phyloP scores from a whole-genome alignment of 2,113 vertebrate genomes.

The Poecile atricapillus region DNA sequence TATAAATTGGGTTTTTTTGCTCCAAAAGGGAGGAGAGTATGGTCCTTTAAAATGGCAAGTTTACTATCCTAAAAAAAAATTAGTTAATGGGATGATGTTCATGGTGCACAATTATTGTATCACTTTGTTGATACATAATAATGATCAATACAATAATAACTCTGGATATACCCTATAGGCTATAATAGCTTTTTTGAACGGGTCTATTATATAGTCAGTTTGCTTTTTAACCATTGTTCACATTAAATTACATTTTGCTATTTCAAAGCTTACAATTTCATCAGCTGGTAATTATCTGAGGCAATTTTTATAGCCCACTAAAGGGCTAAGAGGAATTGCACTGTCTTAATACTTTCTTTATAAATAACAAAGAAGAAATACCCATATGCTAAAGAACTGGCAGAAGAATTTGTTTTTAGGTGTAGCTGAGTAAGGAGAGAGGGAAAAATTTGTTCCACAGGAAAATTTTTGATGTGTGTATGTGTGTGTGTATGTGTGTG shows the following conservation, averaged over 20 bases:
- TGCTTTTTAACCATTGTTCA: slow-evolving; percentile 41
- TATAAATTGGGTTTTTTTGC: neutral
- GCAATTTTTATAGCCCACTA: slow-evolving; percentile 44
- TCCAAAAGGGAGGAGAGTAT: neutral
- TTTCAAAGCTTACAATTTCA: slow-evolving; percentile 54
- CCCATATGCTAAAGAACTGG: neutral
- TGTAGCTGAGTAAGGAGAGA: neutral
- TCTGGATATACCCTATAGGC: neutral
- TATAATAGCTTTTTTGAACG: slow-evolving; percentile 40
- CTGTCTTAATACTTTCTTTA: slow-evolving; percentile 25
- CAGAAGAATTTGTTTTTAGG: neutral
- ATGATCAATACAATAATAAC: slow-evolving; percentile 40
- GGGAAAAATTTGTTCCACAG: neutral
- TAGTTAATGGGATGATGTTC: neutral
- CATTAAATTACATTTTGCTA: slow-evolving; percentile 42
- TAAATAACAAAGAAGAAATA: slow-evolving; percentile 45
- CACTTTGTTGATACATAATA: slow-evolving; percentile 25
- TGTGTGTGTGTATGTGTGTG: neutral
- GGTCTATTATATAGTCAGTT: slow-evolving; percentile 37
- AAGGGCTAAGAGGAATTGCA: slow-evolving; percentile 32
- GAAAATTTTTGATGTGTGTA: neutral
- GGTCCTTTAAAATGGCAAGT: neutral
- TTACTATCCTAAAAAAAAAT: neutral
- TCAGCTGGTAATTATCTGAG: slow-evolving; percentile 51
- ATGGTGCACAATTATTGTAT: neutral